phyloP scores from a whole-genome alignment of 2,797 vertebrate species.

The Sebastes hubbsi region DNA sequence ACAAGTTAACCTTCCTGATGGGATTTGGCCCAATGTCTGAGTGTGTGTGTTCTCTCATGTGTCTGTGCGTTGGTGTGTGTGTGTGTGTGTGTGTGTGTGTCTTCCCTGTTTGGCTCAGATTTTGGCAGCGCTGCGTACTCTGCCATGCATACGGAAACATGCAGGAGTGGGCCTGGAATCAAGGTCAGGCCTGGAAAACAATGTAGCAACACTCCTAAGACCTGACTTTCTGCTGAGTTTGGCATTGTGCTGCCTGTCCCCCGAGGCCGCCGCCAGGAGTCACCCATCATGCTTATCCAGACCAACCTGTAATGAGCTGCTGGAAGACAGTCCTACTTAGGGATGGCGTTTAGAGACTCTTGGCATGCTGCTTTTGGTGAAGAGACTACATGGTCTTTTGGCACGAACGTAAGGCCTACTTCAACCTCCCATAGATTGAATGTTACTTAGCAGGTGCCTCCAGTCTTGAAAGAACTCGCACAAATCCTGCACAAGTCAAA shows the following conservation, averaged over 20 bases:
- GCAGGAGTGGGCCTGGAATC: slow-evolving; percentile 79
- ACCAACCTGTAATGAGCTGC: slow-evolving; percentile 74
- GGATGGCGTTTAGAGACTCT: slow-evolving; percentile 51
- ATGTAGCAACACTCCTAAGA: slow-evolving; percentile 73
- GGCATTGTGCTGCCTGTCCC: slow-evolving; percentile 71
- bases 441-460: slow-evolving; percentile 36
- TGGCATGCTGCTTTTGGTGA: slow-evolving; percentile 57
- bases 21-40: slow-evolving; percentile 54
- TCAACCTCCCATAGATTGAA: slow-evolving; percentile 53
- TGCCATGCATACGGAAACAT: slow-evolving; percentile 82
- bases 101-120: slow-evolving; percentile 76
- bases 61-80: slow-evolving; percentile 38
- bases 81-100: slow-evolving; percentile 42
- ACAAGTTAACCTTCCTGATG: slow-evolving; percentile 65
- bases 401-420: slow-evolving; percentile 53
- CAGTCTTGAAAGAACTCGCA: neutral
- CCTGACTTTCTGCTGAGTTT: slow-evolving; percentile 78
- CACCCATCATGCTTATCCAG: slow-evolving; percentile 67
- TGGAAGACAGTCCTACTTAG: slow-evolving; percentile 71
- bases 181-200: slow-evolving; percentile 80
- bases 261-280: slow-evolving; percentile 60
- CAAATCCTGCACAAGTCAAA: neutral
- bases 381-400: slow-evolving; percentile 72
- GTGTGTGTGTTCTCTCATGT: slow-evolving; percentile 53
- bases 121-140: slow-evolving; percentile 76